Evolutionary conservation across 2,797 vertebrate species (phyloP).

Genomic region (Tenualosa ilisha): DNA sequence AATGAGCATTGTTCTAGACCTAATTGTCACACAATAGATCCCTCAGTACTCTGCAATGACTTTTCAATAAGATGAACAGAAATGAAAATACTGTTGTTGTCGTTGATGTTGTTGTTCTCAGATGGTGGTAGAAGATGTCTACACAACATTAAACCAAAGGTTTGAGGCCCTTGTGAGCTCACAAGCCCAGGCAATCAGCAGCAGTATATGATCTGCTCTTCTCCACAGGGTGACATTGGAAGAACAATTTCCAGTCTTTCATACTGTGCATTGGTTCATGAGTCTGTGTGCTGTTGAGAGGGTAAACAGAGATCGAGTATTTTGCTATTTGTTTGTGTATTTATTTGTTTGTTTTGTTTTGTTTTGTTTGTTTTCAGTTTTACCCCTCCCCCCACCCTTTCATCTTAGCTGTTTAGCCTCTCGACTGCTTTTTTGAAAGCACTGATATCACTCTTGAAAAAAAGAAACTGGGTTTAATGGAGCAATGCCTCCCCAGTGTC

Average conservation of each 20-base stretch:
- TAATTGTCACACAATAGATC: too few relatives aligned
- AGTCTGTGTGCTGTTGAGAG: constrained; percentile 36
- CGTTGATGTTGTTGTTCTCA: neutral
- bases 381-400: constrained; percentile 8
- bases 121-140: neutral
- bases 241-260: constrained; percentile 21
- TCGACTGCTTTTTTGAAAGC: constrained; percentile 40
- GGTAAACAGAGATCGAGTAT: constrained; percentile 29
- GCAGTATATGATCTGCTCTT: constrained; percentile 34
- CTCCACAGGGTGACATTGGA: constrained; percentile 38
- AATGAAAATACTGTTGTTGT: too few relatives aligned
- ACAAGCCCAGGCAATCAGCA: constrained; percentile 29
- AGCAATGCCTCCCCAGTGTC: constrained; percentile 54
- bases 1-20: too few relatives aligned
- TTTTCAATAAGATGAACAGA: too few relatives aligned
- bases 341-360: neutral
- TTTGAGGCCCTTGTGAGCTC: neutral
- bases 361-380: neutral
- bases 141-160: neutral
- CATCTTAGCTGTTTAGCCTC: constrained; percentile 32
- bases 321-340: neutral
- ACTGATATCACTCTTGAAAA: constrained; percentile 50
- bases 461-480: constrained; percentile 55
- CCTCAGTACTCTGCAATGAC: too few relatives aligned
- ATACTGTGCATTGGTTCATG: constrained; percentile 33